A percentile compares a stretch with the other conserved stretches of the same genome.
Conservation (phyloP, 2,113 vertebrate genomes). For the Proteles cristata region DNA sequence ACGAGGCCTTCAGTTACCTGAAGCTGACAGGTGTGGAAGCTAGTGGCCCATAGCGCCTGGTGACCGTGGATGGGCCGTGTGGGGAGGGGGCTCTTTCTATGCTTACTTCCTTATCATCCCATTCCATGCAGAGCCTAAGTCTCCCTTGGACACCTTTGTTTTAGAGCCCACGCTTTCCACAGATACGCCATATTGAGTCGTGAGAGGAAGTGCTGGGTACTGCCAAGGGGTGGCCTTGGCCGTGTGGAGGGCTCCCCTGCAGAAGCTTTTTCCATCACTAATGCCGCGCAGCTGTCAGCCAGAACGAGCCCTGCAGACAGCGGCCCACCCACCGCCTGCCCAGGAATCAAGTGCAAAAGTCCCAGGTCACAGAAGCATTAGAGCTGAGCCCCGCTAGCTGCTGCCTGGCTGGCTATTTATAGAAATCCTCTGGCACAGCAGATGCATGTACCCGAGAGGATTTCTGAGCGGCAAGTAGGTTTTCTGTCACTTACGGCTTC, state of each 20-base stretch:
- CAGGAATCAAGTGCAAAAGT: constrained; percentile 51
- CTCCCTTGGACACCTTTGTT: background rate
- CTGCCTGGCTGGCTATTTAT: constrained; percentile 16
- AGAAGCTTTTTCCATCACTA: background rate
- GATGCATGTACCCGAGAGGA: background rate
- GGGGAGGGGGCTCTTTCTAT: background rate
- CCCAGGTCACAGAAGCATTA: constrained; percentile 47
- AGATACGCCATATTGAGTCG: background rate
- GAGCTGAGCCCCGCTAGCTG: background rate
- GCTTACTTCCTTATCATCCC: background rate
- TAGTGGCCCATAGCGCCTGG: background rate
- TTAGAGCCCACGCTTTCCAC: background rate
- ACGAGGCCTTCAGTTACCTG: background rate
- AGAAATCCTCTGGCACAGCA: background rate
- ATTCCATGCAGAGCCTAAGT: background rate
- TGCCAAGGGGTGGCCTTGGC: background rate
- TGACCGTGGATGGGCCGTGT: background rate
- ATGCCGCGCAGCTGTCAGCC: background rate
- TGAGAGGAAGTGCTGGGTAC: background rate
- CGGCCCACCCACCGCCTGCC: background rate
- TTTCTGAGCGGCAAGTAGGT: constrained; percentile 3
- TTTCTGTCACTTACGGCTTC: background rate
- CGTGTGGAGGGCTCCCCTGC: background rate
- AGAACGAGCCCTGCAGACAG: constrained; percentile 18
- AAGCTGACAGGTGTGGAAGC: background rate